phyloP scores from a whole-genome alignment of 1,140 invertebrate species.

The Agraylea sexmaculata region DNA sequence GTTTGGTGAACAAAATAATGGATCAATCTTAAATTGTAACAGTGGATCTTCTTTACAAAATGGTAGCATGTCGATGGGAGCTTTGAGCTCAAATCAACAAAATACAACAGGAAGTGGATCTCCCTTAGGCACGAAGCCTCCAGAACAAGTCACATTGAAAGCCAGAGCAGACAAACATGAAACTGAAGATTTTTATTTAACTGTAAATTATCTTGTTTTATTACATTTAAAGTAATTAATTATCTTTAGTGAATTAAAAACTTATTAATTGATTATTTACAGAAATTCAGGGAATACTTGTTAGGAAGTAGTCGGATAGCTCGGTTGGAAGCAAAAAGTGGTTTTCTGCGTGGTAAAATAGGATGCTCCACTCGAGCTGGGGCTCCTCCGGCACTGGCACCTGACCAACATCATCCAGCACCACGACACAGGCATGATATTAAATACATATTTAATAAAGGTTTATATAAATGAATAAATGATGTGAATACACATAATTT shows the following conservation, averaged over 20 bases:
- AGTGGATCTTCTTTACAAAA: slow-evolving; percentile 17
- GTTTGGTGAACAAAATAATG: slow-evolving; percentile 20
- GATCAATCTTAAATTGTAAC: slow-evolving; percentile 7
- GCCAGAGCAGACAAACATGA: slow-evolving; percentile 67
- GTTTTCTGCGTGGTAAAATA: slow-evolving; percentile 58
- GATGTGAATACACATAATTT: background rate
- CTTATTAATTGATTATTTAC: slow-evolving; percentile 26
- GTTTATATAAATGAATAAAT: background rate
- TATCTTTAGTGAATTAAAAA: background rate
- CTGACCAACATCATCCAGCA: slow-evolving; percentile 21
- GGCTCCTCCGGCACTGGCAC: slow-evolving; percentile 22
- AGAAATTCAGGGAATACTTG: slow-evolving; percentile 90
- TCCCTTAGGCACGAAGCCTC: slow-evolving; percentile 40
- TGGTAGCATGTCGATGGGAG: slow-evolving; percentile 7
- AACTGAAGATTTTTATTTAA: slow-evolving; percentile 80
- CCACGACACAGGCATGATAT: slow-evolving; percentile 17
- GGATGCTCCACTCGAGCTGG: slow-evolving; percentile 25
- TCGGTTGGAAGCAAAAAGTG: slow-evolving; percentile 77
- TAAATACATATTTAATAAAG: background rate
- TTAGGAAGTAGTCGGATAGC: slow-evolving; percentile 83
- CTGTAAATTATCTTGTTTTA: slow-evolving; percentile 42
- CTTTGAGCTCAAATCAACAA: background rate
- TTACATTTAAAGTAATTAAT: slow-evolving; percentile 12
- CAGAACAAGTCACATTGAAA: slow-evolving; percentile 56
- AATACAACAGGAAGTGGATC: slow-evolving; percentile 22